Percentiles rank a stretch among this genome's conserved stretches.
Conservation (phyloP, 2,888 invertebrate species). For the Melinaea marsaeus region DNA sequence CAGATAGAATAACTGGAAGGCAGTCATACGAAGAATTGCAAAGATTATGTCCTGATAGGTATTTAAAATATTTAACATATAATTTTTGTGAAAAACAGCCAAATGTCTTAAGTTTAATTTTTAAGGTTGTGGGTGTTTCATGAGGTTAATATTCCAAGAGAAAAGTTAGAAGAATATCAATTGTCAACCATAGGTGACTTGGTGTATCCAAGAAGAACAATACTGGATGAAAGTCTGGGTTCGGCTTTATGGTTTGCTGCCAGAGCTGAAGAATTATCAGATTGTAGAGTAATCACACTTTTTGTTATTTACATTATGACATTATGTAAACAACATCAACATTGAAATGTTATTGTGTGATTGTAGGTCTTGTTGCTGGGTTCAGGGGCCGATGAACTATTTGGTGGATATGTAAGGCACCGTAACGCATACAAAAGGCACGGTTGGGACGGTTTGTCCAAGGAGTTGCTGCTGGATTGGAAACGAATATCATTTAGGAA, state of each 20-base stretch:
- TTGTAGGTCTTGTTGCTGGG: constrained; percentile 88
- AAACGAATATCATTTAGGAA: constrained; percentile 92
- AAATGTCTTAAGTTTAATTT: constrained; percentile 12
- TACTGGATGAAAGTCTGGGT: constrained; percentile 97
- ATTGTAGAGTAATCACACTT: constrained; percentile 77
- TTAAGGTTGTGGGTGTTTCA: constrained; percentile 88
- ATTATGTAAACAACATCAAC: constrained; percentile 3
- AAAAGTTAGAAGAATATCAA: constrained; percentile 80
- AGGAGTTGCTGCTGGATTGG: constrained; percentile 87
- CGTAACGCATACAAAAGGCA: constrained; percentile 82
- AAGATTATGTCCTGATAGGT: constrained; percentile 81
- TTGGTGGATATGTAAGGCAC: constrained; percentile 96
- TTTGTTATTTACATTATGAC: constrained; percentile 2
- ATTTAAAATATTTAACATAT: constrained; percentile 11
- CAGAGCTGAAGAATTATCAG: constrained; percentile 78
- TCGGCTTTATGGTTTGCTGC: constrained; percentile 98
- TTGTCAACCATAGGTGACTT: constrained; percentile 82
- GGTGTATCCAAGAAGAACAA: constrained; percentile 89
- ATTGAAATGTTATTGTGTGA: constrained; percentile 7
- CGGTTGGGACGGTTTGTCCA: constrained; percentile 74
- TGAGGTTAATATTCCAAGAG: constrained; percentile 84
- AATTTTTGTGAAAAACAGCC: too few species aligned
- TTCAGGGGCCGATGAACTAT: constrained; percentile 97
- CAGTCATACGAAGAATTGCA: constrained; percentile 83
- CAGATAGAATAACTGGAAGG: constrained; percentile 89